A percentile compares a stretch with the other conserved stretches of the same genome.
Conservation (phyloP, 2,797 vertebrate genomes). For the Sebastes variabilis region DNA sequence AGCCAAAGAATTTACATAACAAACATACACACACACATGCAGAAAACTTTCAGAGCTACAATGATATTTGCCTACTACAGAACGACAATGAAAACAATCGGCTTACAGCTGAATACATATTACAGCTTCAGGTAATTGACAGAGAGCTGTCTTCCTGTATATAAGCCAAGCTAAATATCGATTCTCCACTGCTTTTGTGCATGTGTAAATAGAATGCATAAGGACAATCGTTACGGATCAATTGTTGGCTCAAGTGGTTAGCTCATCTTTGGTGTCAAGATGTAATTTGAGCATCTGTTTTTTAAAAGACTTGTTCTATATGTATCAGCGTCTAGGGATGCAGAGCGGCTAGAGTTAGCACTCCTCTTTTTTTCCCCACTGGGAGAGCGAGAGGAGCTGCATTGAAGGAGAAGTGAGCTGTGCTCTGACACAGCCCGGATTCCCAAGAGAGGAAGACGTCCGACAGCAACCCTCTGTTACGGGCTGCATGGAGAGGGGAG, state of each 20-base stretch:
- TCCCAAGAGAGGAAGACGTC: conserved; percentile 33
- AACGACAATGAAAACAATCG: not conserved
- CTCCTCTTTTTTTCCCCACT: not conserved
- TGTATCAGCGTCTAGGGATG: not conserved
- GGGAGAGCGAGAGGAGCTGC: conserved; percentile 8
- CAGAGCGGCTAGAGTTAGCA: not conserved
- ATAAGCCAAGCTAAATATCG: not conserved
- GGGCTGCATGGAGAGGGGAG: not conserved
- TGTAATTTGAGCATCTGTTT: conserved; percentile 6
- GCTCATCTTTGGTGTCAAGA: conserved; percentile 3
- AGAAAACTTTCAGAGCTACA: not conserved
- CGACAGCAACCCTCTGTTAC: conserved; percentile 37
- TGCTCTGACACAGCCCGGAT: not conserved
- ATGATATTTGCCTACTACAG: not conserved
- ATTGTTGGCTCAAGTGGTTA: not conserved
- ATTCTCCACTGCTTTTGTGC: conserved; percentile 17
- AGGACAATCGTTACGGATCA: not conserved
- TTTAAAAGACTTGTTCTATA: conserved; percentile 7
- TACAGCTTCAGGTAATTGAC: not conserved
- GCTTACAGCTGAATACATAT: not conserved
- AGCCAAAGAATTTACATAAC: not conserved
- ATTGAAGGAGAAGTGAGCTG: conserved; percentile 36
- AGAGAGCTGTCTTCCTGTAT: not conserved
- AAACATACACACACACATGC: not conserved
- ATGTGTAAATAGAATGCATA: not conserved